Base-by-base conservation (phyloP, 2,113 vertebrate species). In the Tachycineta bicolor region DNA sequence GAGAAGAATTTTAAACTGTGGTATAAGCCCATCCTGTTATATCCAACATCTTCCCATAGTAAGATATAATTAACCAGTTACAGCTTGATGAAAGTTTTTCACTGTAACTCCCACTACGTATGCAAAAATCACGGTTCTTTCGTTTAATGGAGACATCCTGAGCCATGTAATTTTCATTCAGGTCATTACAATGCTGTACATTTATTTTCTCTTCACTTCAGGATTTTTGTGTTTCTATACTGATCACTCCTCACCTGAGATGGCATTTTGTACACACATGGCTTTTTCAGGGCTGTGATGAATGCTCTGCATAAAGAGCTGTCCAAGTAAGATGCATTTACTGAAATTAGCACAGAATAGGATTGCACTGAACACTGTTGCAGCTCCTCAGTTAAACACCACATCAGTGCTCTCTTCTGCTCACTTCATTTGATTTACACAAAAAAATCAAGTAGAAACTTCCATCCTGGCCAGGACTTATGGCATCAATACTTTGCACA, bases 261-360 rank as follows among this genome's bases (percentile, higher is more conserved):
- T 2, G 0, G 28, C 41, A 86, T 39, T 50, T 63, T 1, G 1
- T 5, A 21, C 13, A 7, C 39, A 23, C 9, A 3, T 41, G 5
- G 31, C 33, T 33, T 33, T 52, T 67, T 73, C 10, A 21, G 41
- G n/a, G 37, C 33, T 65, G 44, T 43, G 70, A 49, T 29, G 10
- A 67, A 60, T 10, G 5, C 5, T 55, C 33, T 83, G 1, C 23
- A 22, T 26, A 15, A 69, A 86, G 28, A 93, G 21, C 41, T 73
- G 46, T 24, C 41, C 25, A 7, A 23, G 49, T 26, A 59, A 65
- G 49, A 41, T 11, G 7, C 63, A 9, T 34, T 63, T 63, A 49
- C 63, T 56, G 90, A 76, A 93, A 44, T 65, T 31, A 77, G 33
- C 53, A 39, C 12, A 34, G 34, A 46, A 17, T 5, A 34, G 29